Percentiles rank a stretch among this genome's conserved stretches.
phyloP scores from a whole-genome alignment of 2,797 vertebrate genomes.

The Adelosebastes latens region DNA sequence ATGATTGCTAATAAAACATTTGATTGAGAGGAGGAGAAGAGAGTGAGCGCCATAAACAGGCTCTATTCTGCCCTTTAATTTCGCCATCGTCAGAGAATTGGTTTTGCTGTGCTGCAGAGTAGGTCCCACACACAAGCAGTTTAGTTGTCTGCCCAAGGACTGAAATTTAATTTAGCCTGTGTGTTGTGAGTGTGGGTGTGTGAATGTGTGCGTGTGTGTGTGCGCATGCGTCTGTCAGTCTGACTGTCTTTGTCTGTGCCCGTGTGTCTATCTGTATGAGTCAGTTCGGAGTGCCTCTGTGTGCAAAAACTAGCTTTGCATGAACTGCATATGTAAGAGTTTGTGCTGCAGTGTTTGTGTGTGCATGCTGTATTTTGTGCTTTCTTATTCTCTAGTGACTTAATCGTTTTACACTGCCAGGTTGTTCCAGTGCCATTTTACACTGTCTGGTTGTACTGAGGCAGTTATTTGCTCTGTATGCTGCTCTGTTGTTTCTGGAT shows the following conservation, averaged over 20 bases:
- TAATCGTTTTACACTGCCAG: constrained; percentile 71
- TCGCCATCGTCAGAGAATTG: constrained; percentile 84
- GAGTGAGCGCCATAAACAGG: constrained; percentile 83
- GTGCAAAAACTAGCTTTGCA: constrained; percentile 50
- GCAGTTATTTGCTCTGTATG: constrained; percentile 46
- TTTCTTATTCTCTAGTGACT: constrained; percentile 68
- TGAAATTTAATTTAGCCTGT: constrained; percentile 83
- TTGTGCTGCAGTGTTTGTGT: constrained; percentile 34
- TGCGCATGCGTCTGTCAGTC: constrained; percentile 24
- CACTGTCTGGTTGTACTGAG: constrained; percentile 34
- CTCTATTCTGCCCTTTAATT: constrained; percentile 87
- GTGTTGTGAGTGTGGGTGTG: constrained; percentile 45
- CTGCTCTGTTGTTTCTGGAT: constrained; percentile 56
- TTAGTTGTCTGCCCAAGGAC: constrained; percentile 84
- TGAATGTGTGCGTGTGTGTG: constrained; percentile 9
- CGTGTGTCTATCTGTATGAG: constrained; percentile 49
- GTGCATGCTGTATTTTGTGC: constrained; percentile 47
- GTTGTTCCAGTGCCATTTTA: constrained; percentile 58
- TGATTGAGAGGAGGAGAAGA: constrained; percentile 84
- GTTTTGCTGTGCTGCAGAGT: constrained; percentile 81
- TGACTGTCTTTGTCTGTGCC: constrained; percentile 39
- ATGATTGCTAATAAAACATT: constrained; percentile 88
- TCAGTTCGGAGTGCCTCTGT: constrained; percentile 43
- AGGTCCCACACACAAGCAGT: constrained; percentile 78
- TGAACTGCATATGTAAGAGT: constrained; percentile 55